Percentiles rank a stretch among this genome's conserved stretches.
Conservation (phyloP, 2,888 invertebrate genomes). For the Limnephilus lunatus region DNA sequence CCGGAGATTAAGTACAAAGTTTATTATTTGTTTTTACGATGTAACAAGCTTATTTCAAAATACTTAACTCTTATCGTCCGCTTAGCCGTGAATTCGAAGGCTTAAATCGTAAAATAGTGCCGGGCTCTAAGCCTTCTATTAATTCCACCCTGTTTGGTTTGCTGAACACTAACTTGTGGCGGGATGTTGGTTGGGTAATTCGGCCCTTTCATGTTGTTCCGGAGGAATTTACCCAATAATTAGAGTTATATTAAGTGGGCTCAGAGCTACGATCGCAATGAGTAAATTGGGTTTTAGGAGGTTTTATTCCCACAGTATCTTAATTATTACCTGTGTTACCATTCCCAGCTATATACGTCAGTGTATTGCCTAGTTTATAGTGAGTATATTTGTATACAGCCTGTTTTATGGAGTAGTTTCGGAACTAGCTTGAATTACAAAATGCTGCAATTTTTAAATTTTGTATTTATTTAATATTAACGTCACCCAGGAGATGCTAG, state of each 20-base stretch:
- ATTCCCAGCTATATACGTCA: background rate
- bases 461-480: too few relatives aligned
- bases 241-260: slow-evolving; percentile 31
- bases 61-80: background rate
- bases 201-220: slow-evolving; percentile 19
- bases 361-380: background rate
- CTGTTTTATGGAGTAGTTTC: slow-evolving; percentile 3
- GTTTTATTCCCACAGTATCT: slow-evolving; percentile 34
- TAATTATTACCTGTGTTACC: slow-evolving; percentile 31
- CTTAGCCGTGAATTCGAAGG: slow-evolving; percentile 17
- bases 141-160: background rate
- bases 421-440: background rate
- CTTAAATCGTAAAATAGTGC: background rate
- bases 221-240: slow-evolving; percentile 42
- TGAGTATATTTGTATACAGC: background rate
- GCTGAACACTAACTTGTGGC: background rate
- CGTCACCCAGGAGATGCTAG: too few relatives aligned
- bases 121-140: background rate
- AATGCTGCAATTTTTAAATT: background rate
- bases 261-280: slow-evolving; percentile 24
- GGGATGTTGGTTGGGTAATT: background rate
- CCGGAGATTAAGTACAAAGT: background rate
- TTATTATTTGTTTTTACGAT: slow-evolving; percentile 5
- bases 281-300: slow-evolving; percentile 41
- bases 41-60: background rate